Base-by-base conservation (phyloP, 2,888 invertebrate species). In the Flabesymbios commensalis region DNA sequence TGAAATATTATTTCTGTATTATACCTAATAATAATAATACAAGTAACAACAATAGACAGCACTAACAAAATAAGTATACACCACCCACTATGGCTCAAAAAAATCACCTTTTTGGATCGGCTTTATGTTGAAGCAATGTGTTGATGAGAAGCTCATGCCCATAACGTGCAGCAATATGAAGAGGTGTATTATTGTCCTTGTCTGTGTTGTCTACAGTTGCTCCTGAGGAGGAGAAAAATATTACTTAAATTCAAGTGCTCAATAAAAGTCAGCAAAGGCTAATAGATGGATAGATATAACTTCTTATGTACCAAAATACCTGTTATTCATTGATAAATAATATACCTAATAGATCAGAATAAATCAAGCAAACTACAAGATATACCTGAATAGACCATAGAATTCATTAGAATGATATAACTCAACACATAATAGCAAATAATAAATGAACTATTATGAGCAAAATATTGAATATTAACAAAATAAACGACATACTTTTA, bases 141-240 rank as follows among this genome's bases (percentile, higher is more conserved):
- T 84, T 84, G 19, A 86, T 84, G 45, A 87, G 77, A 51, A 86
- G 78, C 71, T 87, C 86, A 69, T 87, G 85, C n/a, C 88, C 86
- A 72, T 86, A 86, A 71, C 86, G 83, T n/a, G 88, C 87, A 19
- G 88, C 88, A 63, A 88, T 86, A 72, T 88, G 88, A 51, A 88
- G 78, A 14, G 88, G 85, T 1, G 88, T 87, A 72, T 87, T 87
- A 17, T 87, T 86, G 68, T 86, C 86, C 71, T 86, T 86, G 76
- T 88, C 88, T 53, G 83, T 78, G 49, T 83, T 83, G 74, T 88
- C 87, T 32, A 88, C 85, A 36, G 80, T 75, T 39, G 86, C 86
- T 65, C 86, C 84, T 84, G 64, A 31, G 4, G 24, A 1, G 7
- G n/a, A n/a, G n/a, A n/a, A n/a, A n/a, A n/a, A n/a, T n/a, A n/a